Percentiles rank a stretch among this genome's conserved stretches.
Evolutionary conservation across 2,888 invertebrate species (phyloP).

Genomic region (Sarcophaga caerulescens): DNA sequence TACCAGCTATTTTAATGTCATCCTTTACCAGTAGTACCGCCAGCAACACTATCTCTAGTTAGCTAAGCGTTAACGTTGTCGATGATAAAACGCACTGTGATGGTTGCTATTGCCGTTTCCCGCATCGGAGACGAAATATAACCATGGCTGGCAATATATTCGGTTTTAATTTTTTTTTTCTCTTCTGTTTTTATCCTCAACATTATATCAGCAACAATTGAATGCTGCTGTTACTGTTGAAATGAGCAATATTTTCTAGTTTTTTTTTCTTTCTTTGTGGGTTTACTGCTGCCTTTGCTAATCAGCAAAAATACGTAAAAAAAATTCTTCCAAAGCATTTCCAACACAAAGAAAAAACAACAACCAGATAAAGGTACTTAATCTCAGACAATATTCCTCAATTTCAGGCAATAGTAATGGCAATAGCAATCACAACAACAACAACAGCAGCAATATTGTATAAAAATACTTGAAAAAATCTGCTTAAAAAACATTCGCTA

Average conservation of each 20-base stretch:
- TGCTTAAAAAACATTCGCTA: slow-evolving; percentile 48
- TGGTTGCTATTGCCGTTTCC: slow-evolving; percentile 22
- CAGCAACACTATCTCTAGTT: neutral
- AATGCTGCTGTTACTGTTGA: slow-evolving; percentile 37
- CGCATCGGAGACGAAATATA: slow-evolving; percentile 25
- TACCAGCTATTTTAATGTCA: neutral
- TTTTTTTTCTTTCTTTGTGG: slow-evolving; percentile 6
- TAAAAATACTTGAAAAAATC: slow-evolving; percentile 13
- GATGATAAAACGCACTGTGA: slow-evolving; percentile 57
- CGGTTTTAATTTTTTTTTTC: slow-evolving; percentile 21
- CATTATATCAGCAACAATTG: slow-evolving; percentile 64
- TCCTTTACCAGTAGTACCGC: slow-evolving; percentile 7
- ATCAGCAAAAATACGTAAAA: slow-evolving; percentile 19
- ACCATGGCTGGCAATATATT: slow-evolving; percentile 40
- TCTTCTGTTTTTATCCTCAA: slow-evolving; percentile 21
- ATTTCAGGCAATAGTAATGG: slow-evolving; percentile 30
- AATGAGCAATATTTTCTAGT: neutral
- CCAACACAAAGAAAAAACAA: neutral
- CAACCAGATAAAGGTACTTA: slow-evolving; percentile 63
- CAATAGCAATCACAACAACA: slow-evolving; percentile 10
- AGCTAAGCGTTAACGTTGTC: slow-evolving; percentile 10
- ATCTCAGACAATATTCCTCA: slow-evolving; percentile 58
- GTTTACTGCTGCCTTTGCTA: slow-evolving; percentile 34
- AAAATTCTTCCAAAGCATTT: neutral
- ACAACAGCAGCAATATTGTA: slow-evolving; percentile 14